phyloP scores from a whole-genome alignment of 2,797 vertebrate genomes.

The Distichodus sexfasciatus region DNA sequence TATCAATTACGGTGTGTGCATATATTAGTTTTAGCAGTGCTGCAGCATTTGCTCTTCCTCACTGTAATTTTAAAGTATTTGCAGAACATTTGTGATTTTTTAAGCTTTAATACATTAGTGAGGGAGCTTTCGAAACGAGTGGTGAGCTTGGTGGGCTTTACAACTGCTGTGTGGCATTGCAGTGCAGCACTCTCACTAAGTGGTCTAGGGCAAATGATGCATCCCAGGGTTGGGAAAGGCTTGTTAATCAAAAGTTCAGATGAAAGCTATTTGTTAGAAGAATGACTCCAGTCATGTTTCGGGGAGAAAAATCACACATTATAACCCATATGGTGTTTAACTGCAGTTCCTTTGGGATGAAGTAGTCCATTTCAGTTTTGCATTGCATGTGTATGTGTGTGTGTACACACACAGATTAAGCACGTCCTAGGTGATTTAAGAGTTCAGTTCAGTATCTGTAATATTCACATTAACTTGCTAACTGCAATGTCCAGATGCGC shows the following conservation, averaged over 20 bases:
- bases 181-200: slow-evolving; percentile 30
- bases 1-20: no score
- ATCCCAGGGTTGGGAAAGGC: slow-evolving; percentile 50
- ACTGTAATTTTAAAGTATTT: background rate
- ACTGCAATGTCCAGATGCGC: no score
- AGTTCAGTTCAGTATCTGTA: no score
- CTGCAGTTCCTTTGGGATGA: slow-evolving; percentile 2
- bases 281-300: slow-evolving; percentile 58
- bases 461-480: no score
- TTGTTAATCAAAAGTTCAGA: slow-evolving; percentile 67
- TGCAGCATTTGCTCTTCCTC: no score
- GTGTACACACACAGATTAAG: slow-evolving; percentile 2
- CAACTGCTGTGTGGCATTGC: slow-evolving; percentile 17
- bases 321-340: slow-evolving; percentile 32
- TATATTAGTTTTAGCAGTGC: background rate
- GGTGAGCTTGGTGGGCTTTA: slow-evolving; percentile 21
- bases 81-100: slow-evolving; percentile 13
- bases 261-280: slow-evolving; percentile 65
- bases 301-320: slow-evolving; percentile 58
- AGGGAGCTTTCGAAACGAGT: slow-evolving; percentile 25
- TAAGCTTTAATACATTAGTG: no score
- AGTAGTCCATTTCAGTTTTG: background rate
- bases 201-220: slow-evolving; percentile 56
- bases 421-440: slow-evolving; percentile 33
- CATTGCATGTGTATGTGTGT: background rate